Conservation (phyloP, 2,113 vertebrate species). For the Lonchura striata region DNA sequence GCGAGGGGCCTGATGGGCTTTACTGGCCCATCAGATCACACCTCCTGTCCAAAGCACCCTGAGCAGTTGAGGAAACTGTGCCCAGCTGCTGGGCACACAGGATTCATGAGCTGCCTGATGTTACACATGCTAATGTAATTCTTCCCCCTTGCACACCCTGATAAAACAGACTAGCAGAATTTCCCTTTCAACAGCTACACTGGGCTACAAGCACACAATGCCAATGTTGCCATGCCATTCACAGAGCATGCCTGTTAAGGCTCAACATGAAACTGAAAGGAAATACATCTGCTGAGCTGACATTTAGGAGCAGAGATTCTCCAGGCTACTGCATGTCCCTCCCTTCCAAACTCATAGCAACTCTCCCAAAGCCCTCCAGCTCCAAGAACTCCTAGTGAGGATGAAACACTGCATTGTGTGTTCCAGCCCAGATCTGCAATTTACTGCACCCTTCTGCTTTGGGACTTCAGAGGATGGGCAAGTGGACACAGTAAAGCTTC, state of each 20-base stretch:
- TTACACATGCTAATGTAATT: background rate
- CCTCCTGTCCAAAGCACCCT: background rate
- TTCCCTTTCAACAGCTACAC: background rate
- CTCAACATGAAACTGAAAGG: background rate
- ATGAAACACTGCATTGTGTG: background rate
- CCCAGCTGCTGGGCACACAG: background rate
- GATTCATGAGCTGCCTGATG: background rate
- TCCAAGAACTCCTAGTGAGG: background rate
- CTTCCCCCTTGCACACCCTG: background rate
- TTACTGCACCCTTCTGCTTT: background rate
- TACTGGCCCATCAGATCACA: background rate
- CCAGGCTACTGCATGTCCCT: background rate
- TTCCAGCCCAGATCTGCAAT: background rate
- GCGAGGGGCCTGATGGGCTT: background rate
- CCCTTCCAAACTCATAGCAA: background rate
- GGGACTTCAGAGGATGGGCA: background rate
- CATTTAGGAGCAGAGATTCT: background rate
- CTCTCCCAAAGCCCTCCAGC: background rate
- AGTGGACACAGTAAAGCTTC: background rate
- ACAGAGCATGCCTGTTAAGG: background rate
- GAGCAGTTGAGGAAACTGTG: background rate
- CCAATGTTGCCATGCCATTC: background rate
- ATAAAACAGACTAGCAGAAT: background rate
- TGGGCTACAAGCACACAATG: background rate
- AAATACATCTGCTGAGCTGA: background rate